phyloP scores from a whole-genome alignment of 2,797 vertebrate genomes.

The Lagocephalus sceleratus region DNA sequence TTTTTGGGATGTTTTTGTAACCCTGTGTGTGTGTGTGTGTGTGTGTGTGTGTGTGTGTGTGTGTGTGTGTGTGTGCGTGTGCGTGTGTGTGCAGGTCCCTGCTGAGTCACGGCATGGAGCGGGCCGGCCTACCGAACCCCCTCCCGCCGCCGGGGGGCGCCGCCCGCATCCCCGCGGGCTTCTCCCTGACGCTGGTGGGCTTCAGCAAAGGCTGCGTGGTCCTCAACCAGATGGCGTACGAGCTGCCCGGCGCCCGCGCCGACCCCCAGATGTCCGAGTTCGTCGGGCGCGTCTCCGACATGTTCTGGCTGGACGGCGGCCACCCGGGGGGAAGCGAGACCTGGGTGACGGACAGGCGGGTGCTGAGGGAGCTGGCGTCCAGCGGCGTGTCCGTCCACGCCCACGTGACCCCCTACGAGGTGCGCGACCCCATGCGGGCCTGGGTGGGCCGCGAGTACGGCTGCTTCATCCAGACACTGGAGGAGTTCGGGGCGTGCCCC shows the following conservation, averaged over 20 bases:
- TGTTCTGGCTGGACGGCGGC: conserved; percentile 97
- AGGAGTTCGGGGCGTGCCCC: conserved; percentile 81
- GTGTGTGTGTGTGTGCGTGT: no score
- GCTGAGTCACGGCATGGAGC: conserved; percentile 86
- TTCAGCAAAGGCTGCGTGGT: conserved; percentile 99
- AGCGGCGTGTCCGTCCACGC: conserved; percentile 83
- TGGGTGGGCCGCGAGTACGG: conserved; percentile 95
- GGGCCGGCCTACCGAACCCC: conserved; percentile 62
- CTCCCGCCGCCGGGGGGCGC: conserved; percentile 56
- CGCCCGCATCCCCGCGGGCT: conserved; percentile 51
- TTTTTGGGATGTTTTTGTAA: no score
- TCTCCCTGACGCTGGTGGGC: conserved; percentile 85
- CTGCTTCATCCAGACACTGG: conserved; percentile 84
- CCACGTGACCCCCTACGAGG: conserved; percentile 96
- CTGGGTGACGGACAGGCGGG: conserved; percentile 88
- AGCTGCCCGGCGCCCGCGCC: conserved; percentile 82
- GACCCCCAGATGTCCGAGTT: conserved; percentile 81
- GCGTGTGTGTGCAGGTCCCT: conserved; percentile 65
- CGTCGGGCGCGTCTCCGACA: conserved; percentile 78
- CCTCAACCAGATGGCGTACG: conserved; percentile 93
- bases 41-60: no score
- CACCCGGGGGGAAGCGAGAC: conserved; percentile 94
- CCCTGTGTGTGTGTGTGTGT: no score
- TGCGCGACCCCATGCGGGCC: conserved; percentile 89
- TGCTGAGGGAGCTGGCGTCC: conserved; percentile 82